Conservation (phyloP, 2,113 vertebrate genomes). For the Saccopteryx leptura region DNA sequence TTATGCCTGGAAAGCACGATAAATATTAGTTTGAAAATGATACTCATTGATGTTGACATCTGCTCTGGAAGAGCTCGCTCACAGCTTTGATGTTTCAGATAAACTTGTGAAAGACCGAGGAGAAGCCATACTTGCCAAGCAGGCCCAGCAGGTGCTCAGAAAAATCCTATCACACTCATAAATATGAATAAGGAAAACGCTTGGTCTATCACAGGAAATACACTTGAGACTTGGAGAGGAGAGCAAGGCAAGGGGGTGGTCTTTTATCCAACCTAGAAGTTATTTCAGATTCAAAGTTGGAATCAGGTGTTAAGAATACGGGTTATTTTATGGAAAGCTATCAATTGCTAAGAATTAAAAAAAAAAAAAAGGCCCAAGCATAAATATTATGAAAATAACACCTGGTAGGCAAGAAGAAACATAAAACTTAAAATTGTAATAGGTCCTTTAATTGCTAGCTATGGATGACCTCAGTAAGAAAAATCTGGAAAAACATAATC, state of each 20-base stretch:
- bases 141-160: constrained; percentile 45
- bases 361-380: background rate
- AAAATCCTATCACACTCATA: constrained; percentile 71
- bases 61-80: constrained; percentile 67
- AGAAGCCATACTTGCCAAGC: background rate
- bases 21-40: constrained; percentile 76
- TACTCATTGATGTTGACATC: constrained; percentile 69
- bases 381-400: constrained; percentile 22
- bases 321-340: background rate
- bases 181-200: constrained; percentile 55
- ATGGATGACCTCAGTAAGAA: constrained; percentile 37
- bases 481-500: constrained; percentile 33
- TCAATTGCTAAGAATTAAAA: background rate
- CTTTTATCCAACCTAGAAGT: constrained; percentile 1
- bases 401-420: background rate
- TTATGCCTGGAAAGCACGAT: constrained; percentile 65
- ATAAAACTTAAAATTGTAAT: constrained; percentile 43
- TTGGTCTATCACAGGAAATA: constrained; percentile 47
- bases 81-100: constrained; percentile 74
- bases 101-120: constrained; percentile 28
- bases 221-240: constrained; percentile 30
- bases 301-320: background rate
- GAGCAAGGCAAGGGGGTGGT: background rate
- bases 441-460: constrained; percentile 18
- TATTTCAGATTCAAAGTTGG: background rate